Evolutionary conservation across 2,797 vertebrate species (phyloP).

Genomic region (Chromis chromis): DNA sequence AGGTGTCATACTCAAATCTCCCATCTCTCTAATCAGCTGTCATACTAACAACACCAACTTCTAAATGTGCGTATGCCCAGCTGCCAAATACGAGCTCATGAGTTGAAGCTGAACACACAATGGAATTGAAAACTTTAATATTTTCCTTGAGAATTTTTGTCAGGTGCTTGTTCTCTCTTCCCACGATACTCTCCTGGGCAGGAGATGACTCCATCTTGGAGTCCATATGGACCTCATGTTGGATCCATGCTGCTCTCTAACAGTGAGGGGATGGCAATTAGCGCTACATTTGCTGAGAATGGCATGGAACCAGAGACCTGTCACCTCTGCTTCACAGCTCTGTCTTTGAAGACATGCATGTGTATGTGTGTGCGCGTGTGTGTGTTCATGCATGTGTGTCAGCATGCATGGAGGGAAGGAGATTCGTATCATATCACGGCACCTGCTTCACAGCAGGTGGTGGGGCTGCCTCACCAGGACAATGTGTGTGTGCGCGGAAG

Average conservation of each 20-base stretch:
- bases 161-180: constrained; percentile 18
- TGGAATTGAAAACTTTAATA: constrained; percentile 25
- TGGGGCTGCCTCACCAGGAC: constrained; percentile 46
- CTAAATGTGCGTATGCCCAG: constrained; percentile 42
- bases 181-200: constrained; percentile 30
- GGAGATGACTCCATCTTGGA: constrained; percentile 63
- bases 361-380: constrained; percentile 23
- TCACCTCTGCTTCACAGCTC: constrained; percentile 79
- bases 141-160: constrained; percentile 22
- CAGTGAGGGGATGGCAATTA: constrained; percentile 81
- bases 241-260: constrained; percentile 65
- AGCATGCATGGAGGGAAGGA: constrained; percentile 47
- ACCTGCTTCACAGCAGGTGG: constrained; percentile 77
- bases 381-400: constrained; percentile 27
- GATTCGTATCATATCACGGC: constrained; percentile 50
- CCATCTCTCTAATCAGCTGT: constrained; percentile 73
- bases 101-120: constrained; percentile 34
- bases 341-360: constrained; percentile 70
- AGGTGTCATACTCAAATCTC: constrained; percentile 71
- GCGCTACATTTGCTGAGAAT: constrained; percentile 77
- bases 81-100: constrained; percentile 54
- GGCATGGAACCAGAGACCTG: constrained; percentile 79
- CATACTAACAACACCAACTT: constrained; percentile 55
- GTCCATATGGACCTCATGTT: constrained; percentile 74
- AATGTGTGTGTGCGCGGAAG: constrained; percentile 12